Base-by-base conservation (phyloP, 2,113 vertebrate genomes). In the Xiphophorus maculatus region DNA sequence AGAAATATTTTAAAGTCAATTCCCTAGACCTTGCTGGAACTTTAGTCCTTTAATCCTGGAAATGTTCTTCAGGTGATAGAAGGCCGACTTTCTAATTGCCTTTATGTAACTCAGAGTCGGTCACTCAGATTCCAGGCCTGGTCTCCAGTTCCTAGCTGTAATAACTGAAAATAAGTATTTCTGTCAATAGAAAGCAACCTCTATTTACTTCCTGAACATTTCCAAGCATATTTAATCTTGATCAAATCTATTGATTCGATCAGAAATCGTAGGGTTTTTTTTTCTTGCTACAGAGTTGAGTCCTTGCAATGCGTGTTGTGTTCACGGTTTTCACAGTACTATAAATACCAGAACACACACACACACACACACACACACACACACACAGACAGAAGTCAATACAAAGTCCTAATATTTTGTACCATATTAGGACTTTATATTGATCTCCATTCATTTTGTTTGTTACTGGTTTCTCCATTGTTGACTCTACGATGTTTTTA, bases 121-220 rank as follows among this genome's bases (percentile, higher is more conserved):
- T 37, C 35, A 37, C 35, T 10, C 35, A 37, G 35, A 37, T 37
- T 37, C 11, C 35, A 37, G 10, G 10, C 35, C 2, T 37, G 35
- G 35, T 11, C 35, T 37, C 35, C 35, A 37, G 10, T 37, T 37
- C 35, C 10, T 12, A 37, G 35, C 35, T 37, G 35, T 37, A 37
- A 37, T 11, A 37, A 3, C 15, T 0, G 1, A 42, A 42, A 42
- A 42, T 42, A 0, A 14, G 10, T 13, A 10, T 51, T 73, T 76
- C 58, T 37, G 60, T 51, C 37, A 8, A 37, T 27, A 73, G 65
- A 40, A 35, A 71, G 62, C 40, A 25, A 40, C 42, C 33, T 33
- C 28, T 14, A 54, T 74, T 71, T 28, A 63, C 35, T 63, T 70
- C 30, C 33, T 42, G 28, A 28, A 72, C 35, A 27, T 28, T 37